Conservation (phyloP, 2,888 invertebrate species). For the Epistrophe grossulariae region DNA sequence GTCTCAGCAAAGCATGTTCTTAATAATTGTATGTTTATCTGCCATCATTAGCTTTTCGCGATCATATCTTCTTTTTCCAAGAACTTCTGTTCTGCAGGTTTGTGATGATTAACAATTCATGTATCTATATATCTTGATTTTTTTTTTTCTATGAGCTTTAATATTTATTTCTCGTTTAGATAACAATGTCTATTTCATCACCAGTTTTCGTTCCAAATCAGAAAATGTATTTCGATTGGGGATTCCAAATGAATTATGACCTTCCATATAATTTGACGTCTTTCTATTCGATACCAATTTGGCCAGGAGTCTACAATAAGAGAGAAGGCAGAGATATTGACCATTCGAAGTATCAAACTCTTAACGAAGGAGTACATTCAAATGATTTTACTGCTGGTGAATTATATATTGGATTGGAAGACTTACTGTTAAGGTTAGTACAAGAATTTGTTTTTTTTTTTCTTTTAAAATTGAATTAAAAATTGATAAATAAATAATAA, state of each 20-base stretch:
- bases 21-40: constrained; percentile 5
- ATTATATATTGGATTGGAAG: constrained; percentile 81
- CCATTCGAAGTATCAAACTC: constrained; percentile 52
- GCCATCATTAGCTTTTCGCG: constrained; percentile 19
- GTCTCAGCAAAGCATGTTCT: neutral
- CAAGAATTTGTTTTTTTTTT: constrained; percentile 12
- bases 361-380: constrained; percentile 77
- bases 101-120: neutral
- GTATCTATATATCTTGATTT: too few species aligned
- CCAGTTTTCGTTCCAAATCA: constrained; percentile 81
- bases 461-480: constrained; percentile 24
- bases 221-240: constrained; percentile 82
- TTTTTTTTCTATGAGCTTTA: too few species aligned
- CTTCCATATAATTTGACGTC: constrained; percentile 79
- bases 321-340: constrained; percentile 61
- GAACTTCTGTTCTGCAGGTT: constrained; percentile 57
- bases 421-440: constrained; percentile 78
- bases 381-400: constrained; percentile 83
- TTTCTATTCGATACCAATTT: constrained; percentile 82
- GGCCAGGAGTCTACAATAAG: constrained; percentile 79
- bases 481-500: neutral
- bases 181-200: constrained; percentile 81
- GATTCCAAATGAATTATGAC: constrained; percentile 82
- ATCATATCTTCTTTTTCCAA: constrained; percentile 55
- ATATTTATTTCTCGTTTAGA: constrained; percentile 73